Evolutionary conservation across 2,888 invertebrate genomes (phyloP).

Genomic region (Tetramorium bicarinatum): DNA sequence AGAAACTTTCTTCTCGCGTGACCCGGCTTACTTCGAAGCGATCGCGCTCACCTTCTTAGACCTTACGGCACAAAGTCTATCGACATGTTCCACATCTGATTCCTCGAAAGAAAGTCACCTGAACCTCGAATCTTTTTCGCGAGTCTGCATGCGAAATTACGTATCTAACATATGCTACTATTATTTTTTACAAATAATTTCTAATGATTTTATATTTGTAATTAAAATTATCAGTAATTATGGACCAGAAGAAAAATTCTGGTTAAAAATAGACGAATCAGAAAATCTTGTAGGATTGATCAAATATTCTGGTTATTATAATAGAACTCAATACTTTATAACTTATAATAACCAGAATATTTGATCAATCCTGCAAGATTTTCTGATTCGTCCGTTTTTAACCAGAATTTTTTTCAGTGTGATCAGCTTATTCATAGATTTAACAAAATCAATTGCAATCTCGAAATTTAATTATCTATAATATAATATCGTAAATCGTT

Average conservation of each 20-base stretch:
- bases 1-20: constrained; percentile 50
- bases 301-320: too few species aligned
- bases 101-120: neutral
- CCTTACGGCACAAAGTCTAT: constrained; percentile 5
- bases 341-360: too few species aligned
- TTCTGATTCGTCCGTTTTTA: too few species aligned
- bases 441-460: neutral
- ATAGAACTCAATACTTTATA: too few species aligned
- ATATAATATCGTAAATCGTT: neutral
- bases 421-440: neutral
- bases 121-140: neutral
- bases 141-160: neutral
- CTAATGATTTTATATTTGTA: neutral
- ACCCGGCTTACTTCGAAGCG: constrained; percentile 35
- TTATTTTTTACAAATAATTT: constrained; percentile 8
- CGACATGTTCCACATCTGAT: constrained; percentile 34
- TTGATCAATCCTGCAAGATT: too few species aligned
- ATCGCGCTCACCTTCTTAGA: constrained; percentile 32
- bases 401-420: too few species aligned
- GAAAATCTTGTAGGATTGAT: too few species aligned
- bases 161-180: neutral
- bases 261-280: too few species aligned
- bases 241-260: too few species aligned
- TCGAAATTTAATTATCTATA: neutral
- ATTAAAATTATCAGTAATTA: neutral